Conservation (phyloP, 2,888 invertebrate genomes). For the Axea sp. region DNA sequence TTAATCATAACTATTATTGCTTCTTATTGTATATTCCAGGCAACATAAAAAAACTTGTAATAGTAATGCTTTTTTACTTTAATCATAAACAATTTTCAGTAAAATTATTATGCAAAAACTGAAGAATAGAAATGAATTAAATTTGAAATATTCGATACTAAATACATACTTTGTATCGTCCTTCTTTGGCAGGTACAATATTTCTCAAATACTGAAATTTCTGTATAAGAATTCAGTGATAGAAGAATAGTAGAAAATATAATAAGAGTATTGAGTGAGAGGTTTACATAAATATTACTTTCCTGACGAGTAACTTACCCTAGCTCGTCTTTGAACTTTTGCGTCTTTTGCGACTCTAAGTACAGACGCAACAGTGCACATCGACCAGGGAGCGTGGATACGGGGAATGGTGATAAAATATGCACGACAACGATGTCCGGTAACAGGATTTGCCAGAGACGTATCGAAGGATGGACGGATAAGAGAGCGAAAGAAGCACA, state of each 20-base stretch:
- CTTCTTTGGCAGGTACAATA: no score
- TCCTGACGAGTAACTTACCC: constrained; percentile 50
- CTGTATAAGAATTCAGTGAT: no score
- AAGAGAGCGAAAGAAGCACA: constrained; percentile 66
- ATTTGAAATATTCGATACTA: no score
- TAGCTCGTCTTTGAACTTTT: constrained; percentile 64
- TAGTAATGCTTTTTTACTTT: no score
- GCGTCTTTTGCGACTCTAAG: constrained; percentile 60
- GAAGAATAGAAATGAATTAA: no score
- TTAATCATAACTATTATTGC: no score
- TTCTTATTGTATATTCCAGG: no score
- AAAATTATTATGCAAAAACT: no score
- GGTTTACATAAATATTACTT: constrained; percentile 53
- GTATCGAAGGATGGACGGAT: constrained; percentile 64
- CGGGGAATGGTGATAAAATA: constrained; percentile 70
- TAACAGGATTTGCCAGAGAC: constrained; percentile 71
- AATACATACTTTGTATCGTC: no score
- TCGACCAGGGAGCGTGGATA: constrained; percentile 56
- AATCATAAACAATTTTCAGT: no score
- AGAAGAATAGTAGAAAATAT: constrained; percentile 57
- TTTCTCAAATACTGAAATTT: no score
- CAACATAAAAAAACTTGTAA: no score
- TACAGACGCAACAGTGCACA: constrained; percentile 60
- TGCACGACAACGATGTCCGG: constrained; percentile 71
- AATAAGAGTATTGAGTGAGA: constrained; percentile 50